These are phyloP conservation scores for Lutjanus argentimaculatus DNA, from an alignment of 2,797 vertebrate genomes.

Conservation along the genomic window DNA sequence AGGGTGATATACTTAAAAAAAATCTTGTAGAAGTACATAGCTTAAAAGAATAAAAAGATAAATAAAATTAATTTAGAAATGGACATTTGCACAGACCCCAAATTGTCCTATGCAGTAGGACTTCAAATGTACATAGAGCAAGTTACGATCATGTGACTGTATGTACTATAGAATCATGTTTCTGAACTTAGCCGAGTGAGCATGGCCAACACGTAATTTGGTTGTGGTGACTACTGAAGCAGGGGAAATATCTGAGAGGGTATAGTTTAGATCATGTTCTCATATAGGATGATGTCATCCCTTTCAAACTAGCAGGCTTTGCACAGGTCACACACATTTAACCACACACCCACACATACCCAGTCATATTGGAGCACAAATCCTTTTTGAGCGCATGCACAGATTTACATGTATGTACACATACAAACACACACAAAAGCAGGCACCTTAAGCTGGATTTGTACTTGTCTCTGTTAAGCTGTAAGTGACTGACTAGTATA, in stretches of 20 bases:
- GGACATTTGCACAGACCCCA: neutral
- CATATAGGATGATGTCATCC: conserved; percentile 66
- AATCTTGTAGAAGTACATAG: neutral
- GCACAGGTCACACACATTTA: conserved; percentile 50
- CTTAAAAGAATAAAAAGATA: neutral
- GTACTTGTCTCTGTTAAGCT: neutral
- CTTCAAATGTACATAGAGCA: neutral
- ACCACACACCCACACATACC: conserved; percentile 21
- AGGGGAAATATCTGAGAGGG: conserved; percentile 56
- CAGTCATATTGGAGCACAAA: conserved; percentile 5
- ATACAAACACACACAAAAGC: conserved; percentile 24
- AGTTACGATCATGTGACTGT: conserved; percentile 32
- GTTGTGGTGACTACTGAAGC: conserved; percentile 58
- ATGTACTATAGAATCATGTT: conserved; percentile 26
- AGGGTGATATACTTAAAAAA: too few relatives aligned
- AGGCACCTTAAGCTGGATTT: neutral
- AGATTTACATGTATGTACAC: conserved; percentile 30
- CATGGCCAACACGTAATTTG: conserved; percentile 57
- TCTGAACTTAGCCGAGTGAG: conserved; percentile 30
- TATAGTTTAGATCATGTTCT: conserved; percentile 75
- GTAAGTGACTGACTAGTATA: conserved; percentile 3
- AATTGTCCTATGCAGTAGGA: neutral
- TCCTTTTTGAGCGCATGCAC: neutral
- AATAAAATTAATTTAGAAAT: neutral
- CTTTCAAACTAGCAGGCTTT: conserved; percentile 62